Evolutionary conservation across 1,140 invertebrate species (phyloP).

Genomic region (Ylistrum balloti): DNA sequence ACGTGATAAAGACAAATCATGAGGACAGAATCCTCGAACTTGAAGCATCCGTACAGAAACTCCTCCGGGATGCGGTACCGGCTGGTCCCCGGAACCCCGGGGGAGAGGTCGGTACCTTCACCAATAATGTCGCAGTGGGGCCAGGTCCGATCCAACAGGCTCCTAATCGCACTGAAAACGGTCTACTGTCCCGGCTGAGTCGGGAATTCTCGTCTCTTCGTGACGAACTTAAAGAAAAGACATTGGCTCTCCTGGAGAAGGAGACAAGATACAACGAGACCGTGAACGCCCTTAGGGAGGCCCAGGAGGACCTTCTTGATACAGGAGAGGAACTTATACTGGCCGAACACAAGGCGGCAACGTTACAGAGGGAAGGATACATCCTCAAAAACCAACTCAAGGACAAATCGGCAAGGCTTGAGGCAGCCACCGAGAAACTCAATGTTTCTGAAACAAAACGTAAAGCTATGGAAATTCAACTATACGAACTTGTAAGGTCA

Average conservation of each 20-base stretch:
- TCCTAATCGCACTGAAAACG: slow-evolving; percentile 18
- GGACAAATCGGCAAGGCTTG: slow-evolving; percentile 65
- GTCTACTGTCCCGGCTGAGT: slow-evolving; percentile 57
- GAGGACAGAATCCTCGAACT: slow-evolving; percentile 68
- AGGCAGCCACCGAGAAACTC: slow-evolving; percentile 50
- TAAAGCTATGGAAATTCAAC: slow-evolving; percentile 62
- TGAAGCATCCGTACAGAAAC: slow-evolving; percentile 65
- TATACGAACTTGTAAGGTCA: slow-evolving; percentile 68
- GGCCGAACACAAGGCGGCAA: slow-evolving; percentile 67
- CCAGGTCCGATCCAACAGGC: neutral
- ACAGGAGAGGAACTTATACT: slow-evolving; percentile 68
- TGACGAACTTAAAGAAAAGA: slow-evolving; percentile 62
- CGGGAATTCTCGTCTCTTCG: slow-evolving; percentile 69
- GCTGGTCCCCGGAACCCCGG: neutral
- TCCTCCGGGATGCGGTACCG: slow-evolving; percentile 49
- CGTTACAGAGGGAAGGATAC: slow-evolving; percentile 67
- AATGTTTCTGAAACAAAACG: slow-evolving; percentile 62
- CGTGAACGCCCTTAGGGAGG: slow-evolving; percentile 49
- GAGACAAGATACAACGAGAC: slow-evolving; percentile 72
- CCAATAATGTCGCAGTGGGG: neutral
- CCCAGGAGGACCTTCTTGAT: slow-evolving; percentile 65
- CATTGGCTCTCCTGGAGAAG: slow-evolving; percentile 58
- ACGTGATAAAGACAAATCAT: slow-evolving; percentile 65
- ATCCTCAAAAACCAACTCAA: slow-evolving; percentile 74
- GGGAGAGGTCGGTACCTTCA: neutral